Evolutionary conservation across 2,113 vertebrate genomes (phyloP).

Genomic region (Sinocyclocheilus rhinocerous): DNA sequence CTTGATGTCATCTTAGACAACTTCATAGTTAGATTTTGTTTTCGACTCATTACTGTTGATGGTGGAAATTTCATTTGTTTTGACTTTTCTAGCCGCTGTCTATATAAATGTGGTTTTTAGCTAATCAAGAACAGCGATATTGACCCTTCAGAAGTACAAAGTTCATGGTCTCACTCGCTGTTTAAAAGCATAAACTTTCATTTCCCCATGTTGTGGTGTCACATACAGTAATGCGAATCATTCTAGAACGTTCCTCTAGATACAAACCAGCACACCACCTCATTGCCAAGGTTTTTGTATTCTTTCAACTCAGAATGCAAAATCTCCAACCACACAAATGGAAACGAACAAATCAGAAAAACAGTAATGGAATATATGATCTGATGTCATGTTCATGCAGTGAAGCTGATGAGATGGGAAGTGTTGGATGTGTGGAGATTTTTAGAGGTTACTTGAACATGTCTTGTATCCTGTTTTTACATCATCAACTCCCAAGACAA

Average conservation of each 20-base stretch:
- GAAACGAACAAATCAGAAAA: not conserved
- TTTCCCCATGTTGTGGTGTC: not conserved
- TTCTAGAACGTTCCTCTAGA: slow-evolving; percentile 14
- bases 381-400: not conserved
- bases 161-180: not conserved
- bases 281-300: not conserved
- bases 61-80: not conserved
- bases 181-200: slow-evolving; percentile 7
- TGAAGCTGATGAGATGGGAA: slow-evolving; percentile 9
- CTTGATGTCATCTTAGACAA: slow-evolving; percentile 17
- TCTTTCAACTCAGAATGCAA: not conserved
- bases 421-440: not conserved
- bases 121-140: not conserved
- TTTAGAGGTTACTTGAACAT: not conserved
- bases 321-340: not conserved
- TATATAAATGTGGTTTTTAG: not conserved
- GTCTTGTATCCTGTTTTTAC: slow-evolving; percentile 7
- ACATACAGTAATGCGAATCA: not conserved
- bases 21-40: slow-evolving; percentile 15
- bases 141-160: not conserved
- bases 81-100: not conserved
- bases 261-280: slow-evolving; percentile 1
- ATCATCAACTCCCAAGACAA: slow-evolving; percentile 14
- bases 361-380: not conserved
- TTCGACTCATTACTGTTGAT: not conserved